A percentile compares a stretch with the other conserved stretches of the same genome.
These are phyloP conservation scores for Phenacoccus solenopsis DNA, from an alignment of 1,140 invertebrate species.

Conservation along the genomic window DNA sequence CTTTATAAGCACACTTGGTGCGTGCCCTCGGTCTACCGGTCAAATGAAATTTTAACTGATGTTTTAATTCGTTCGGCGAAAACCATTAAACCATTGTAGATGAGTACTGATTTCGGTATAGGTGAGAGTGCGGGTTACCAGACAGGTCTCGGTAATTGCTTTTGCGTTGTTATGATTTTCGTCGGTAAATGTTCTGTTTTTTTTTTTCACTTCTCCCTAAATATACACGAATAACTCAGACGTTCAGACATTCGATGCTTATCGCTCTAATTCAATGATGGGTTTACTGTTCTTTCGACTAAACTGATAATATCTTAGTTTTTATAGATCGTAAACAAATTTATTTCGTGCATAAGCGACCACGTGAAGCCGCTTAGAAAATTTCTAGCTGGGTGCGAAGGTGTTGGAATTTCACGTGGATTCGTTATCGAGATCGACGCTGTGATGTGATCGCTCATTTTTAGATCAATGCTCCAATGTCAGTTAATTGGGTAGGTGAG, in stretches of 20 bases:
- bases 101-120: too few species aligned
- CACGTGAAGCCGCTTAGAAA: not conserved
- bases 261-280: not conserved
- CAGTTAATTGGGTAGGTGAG: too few species aligned
- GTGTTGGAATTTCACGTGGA: too few species aligned
- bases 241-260: not conserved
- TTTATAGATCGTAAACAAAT: not conserved
- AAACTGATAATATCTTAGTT: not conserved
- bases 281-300: not conserved
- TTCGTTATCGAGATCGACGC: too few species aligned
- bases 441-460: too few species aligned
- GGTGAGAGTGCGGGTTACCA: not conserved
- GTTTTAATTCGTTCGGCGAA: not conserved
- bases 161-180: not conserved
- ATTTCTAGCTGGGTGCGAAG: not conserved
- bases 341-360: not conserved
- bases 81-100: not conserved
- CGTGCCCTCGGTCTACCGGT: too few species aligned
- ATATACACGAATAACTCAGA: not conserved
- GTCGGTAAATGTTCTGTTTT: too few species aligned
- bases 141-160: not conserved
- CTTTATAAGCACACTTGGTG: not conserved
- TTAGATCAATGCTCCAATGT: too few species aligned
- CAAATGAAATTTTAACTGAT: too few species aligned
- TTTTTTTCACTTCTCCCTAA: not conserved